A percentile compares a stretch with the other conserved stretches of the same genome.
Evolutionary conservation across 1,140 invertebrate species (phyloP).

Genomic region (Bursaphelenchus mucronatus): DNA sequence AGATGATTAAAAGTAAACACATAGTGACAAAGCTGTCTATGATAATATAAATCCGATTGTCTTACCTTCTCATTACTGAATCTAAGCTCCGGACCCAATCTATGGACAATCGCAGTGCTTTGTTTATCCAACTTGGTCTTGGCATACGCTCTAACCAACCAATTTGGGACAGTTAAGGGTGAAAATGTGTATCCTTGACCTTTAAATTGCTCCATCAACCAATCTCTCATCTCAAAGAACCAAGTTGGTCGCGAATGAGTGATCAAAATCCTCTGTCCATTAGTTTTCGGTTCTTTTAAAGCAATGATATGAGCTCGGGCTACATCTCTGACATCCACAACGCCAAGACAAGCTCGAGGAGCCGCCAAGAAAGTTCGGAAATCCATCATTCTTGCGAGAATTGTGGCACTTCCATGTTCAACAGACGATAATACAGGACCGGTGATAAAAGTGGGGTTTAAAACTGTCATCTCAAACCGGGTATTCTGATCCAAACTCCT

Average conservation of each 20-base stretch:
- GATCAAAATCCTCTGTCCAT: conserved; percentile 61
- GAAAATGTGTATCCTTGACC: conserved; percentile 32
- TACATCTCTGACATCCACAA: conserved; percentile 67
- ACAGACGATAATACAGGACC: conserved; percentile 64
- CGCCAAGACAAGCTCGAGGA: conserved; percentile 50
- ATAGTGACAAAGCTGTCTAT: not conserved
- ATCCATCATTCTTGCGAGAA: conserved; percentile 36
- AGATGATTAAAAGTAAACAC: conserved; percentile 1
- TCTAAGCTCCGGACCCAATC: conserved; percentile 31
- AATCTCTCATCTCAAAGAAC: conserved; percentile 62
- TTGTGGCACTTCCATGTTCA: conserved; percentile 61
- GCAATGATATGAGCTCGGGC: conserved; percentile 66
- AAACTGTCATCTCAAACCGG: conserved; percentile 64
- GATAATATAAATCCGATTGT: not conserved
- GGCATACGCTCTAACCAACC: conserved; percentile 32
- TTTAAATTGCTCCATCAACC: conserved; percentile 58
- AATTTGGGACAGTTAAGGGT: conserved; percentile 27
- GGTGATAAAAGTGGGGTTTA: conserved; percentile 65
- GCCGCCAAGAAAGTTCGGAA: conserved; percentile 35
- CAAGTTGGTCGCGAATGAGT: conserved; percentile 61
- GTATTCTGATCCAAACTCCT: conserved; percentile 47
- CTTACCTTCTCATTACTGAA: conserved; percentile 33
- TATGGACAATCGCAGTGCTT: conserved; percentile 26
- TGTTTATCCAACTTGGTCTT: conserved; percentile 30
- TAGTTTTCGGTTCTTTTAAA: conserved; percentile 63